Base-by-base conservation (phyloP, 2,797 vertebrate genomes). In the Helicolenus hilgendorfi region DNA sequence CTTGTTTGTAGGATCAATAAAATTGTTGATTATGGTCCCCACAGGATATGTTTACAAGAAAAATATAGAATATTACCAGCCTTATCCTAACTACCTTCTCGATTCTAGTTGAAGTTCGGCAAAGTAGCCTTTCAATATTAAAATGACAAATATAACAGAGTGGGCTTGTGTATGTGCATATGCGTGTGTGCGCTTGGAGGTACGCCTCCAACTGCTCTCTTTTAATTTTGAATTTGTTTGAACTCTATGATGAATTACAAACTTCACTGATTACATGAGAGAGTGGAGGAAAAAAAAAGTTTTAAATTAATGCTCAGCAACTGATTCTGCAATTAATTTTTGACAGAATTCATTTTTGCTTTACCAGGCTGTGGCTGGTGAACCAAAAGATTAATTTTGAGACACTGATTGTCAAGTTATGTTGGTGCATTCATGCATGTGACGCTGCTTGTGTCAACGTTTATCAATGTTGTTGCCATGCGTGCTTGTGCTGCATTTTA, bases 381-480 rank as follows among this genome's bases (percentile, higher is more conserved):
- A 89, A 93, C 55, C 89, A 77, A 90, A 86, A 85, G 72, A 93
- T 94, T 92, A 63, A 93, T 95, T 93, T 94, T 71, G 31, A 80
- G 85, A 90, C 90, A 71, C 85, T 73, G 90, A 94, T 93, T 93
- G 89, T 94, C 64, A 63, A 62, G 86, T 81, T 76, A 68, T 62
- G 79, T 86, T 9, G 75, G 68, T 36, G 81, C 89, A 45, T 88
- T 89, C 83, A 85, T 73, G 86, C 79, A 10, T 31, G 60, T 35
- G 71, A 74, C n/a, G 53, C 76, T 33, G 84, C 85, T 45, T 35
- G 73, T 83, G 73, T 89, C 71, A 33, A 26, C 65, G 45, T 68
- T 82, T 72, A 86, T 89, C 75, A 82, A 56, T 81, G 85, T 81
- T 83, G 63, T 80, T 35, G 72, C 67, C 59, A 70, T 11, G 58